Percentiles rank a stretch among this genome's conserved stretches.
Conservation (phyloP, 2,797 vertebrate genomes). For the Lacerta bilineata region DNA sequence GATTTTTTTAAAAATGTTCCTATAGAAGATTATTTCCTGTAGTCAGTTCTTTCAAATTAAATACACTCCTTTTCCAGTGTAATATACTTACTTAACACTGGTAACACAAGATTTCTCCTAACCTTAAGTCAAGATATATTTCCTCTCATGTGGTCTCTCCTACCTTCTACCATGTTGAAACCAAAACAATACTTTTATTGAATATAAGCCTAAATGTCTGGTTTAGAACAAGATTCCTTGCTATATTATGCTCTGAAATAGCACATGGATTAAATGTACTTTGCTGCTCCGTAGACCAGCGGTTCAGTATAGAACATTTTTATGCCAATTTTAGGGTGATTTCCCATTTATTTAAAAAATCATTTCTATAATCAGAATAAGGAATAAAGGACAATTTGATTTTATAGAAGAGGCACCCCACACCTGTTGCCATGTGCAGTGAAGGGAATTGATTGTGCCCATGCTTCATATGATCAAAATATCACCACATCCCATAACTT, state of each 20-base stretch:
- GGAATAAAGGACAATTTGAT: too few relatives aligned
- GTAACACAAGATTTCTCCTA: neutral
- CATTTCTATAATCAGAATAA: too few relatives aligned
- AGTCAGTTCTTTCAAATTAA: neutral
- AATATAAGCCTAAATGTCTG: neutral
- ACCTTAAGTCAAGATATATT: conserved; percentile 7
- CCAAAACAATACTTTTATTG: conserved; percentile 22
- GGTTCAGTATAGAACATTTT: too few relatives aligned
- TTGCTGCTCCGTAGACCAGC: too few relatives aligned
- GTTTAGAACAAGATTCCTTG: conserved; percentile 31
- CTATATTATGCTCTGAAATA: conserved; percentile 28
- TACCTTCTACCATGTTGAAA: neutral
- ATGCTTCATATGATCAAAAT: too few relatives aligned
- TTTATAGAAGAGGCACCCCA: too few relatives aligned
- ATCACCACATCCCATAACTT: too few relatives aligned
- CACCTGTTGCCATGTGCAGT: too few relatives aligned
- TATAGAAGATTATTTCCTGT: neutral
- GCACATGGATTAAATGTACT: neutral
- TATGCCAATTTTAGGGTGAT: too few relatives aligned
- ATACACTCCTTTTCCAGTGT: neutral
- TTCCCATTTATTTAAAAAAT: too few relatives aligned
- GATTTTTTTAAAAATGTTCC: neutral
- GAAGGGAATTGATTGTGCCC: too few relatives aligned
- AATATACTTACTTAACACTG: neutral
- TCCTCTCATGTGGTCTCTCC: conserved; percentile 1